phyloP scores from a whole-genome alignment of 2,113 vertebrate species.

The Catagonus wagneri region DNA sequence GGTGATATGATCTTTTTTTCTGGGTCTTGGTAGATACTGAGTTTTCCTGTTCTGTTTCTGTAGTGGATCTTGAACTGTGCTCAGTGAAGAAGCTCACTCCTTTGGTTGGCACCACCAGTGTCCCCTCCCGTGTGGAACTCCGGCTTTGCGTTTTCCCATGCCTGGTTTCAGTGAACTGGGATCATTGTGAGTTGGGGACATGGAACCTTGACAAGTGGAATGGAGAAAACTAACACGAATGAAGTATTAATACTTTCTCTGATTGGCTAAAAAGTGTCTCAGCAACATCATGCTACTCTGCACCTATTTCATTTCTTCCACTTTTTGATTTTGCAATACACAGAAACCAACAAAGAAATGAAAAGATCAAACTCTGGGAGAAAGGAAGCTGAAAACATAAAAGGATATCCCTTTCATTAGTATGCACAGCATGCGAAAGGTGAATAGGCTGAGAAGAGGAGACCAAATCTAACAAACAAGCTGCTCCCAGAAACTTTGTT shows the following conservation, averaged over 20 bases:
- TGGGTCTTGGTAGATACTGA: neutral
- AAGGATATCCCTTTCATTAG: neutral
- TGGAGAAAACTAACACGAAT: neutral
- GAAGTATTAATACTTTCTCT: neutral
- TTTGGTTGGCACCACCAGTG: neutral
- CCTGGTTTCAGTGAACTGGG: neutral
- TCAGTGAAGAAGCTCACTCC: neutral
- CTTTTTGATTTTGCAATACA: neutral
- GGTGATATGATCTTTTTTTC: neutral
- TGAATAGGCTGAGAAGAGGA: neutral
- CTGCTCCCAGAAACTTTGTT: neutral
- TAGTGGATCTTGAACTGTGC: neutral
- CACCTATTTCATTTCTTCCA: neutral
- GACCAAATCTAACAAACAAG: neutral
- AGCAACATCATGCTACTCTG: neutral
- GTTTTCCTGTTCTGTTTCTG: neutral
- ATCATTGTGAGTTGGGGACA: neutral
- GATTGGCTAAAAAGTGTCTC: conserved; percentile 5
- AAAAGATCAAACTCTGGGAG: neutral
- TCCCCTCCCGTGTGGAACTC: neutral
- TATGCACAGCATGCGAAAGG: neutral
- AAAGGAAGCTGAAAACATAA: neutral
- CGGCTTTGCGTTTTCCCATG: neutral
- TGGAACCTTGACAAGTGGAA: neutral
- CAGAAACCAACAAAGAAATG: neutral